A percentile compares a stretch with the other conserved stretches of the same genome.
Evolutionary conservation across 2,113 vertebrate genomes (phyloP).

Genomic region (Myiagra hebetior): DNA sequence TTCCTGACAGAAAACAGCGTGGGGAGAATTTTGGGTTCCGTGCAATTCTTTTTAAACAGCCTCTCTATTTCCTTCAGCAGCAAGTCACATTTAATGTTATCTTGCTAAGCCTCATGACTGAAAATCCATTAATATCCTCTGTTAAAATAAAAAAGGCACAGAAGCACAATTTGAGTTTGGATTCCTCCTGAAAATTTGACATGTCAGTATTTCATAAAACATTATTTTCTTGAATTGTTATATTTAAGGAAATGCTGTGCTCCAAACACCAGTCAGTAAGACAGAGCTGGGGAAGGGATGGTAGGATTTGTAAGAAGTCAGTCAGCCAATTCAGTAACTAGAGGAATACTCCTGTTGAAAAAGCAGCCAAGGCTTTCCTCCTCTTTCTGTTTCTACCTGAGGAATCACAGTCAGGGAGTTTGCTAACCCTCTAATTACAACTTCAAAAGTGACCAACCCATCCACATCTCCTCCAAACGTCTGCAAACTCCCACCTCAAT

Average conservation of each 20-base stretch:
- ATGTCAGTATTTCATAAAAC: not conserved
- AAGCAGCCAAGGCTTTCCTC: not conserved
- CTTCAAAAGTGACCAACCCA: not conserved
- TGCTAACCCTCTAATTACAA: not conserved
- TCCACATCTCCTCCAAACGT: not conserved
- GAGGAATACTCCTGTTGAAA: not conserved
- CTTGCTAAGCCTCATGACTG: not conserved
- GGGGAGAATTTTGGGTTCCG: not conserved
- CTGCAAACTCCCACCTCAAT: not conserved
- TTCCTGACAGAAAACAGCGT: not conserved
- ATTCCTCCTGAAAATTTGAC: not conserved
- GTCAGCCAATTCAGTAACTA: not conserved
- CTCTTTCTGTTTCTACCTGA: not conserved
- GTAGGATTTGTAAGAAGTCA: not conserved
- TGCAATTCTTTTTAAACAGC: not conserved
- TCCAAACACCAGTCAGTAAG: not conserved
- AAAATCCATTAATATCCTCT: constrained; percentile 9
- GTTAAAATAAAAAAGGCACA: not conserved
- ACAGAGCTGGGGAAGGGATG: not conserved
- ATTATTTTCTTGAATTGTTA: constrained; percentile 8
- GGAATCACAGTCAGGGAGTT: not conserved
- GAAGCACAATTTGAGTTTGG: not conserved
- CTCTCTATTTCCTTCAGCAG: constrained; percentile 1
- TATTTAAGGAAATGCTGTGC: not conserved
- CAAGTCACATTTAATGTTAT: not conserved